These are phyloP conservation scores for Scaptomyza pallida DNA, from an alignment of 1,140 invertebrate genomes.

Conservation along the genomic window DNA sequence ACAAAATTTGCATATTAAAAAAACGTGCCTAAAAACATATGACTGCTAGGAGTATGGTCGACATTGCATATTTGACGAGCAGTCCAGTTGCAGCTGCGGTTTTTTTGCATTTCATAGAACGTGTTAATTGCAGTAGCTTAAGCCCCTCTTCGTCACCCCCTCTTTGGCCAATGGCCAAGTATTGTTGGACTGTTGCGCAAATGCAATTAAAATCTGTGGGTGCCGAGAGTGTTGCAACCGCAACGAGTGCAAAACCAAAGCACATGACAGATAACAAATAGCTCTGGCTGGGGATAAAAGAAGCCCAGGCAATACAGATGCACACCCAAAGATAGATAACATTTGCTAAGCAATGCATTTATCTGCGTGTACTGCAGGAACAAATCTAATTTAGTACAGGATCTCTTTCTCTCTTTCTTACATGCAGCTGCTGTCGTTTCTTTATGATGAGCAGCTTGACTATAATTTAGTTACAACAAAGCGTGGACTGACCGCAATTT, in stretches of 20 bases:
- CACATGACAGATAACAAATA: slow-evolving; percentile 63
- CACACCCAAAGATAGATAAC: slow-evolving; percentile 16
- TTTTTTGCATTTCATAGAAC: slow-evolving; percentile 38
- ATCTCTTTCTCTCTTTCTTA: slow-evolving; percentile 2
- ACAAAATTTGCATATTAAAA: slow-evolving; percentile 12
- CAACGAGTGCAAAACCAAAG: slow-evolving; percentile 22
- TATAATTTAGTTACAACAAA: slow-evolving; percentile 26
- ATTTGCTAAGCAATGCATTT: slow-evolving; percentile 30
- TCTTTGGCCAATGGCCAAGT: not conserved
- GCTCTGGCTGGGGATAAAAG: slow-evolving; percentile 6
- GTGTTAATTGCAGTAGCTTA: slow-evolving; percentile 66
- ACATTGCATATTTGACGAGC: slow-evolving; percentile 57
- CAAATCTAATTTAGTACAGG: slow-evolving; percentile 65
- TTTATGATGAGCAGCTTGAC: slow-evolving; percentile 28
- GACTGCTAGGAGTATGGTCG: not conserved
- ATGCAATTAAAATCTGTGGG: slow-evolving; percentile 75
- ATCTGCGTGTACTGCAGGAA: slow-evolving; percentile 28
- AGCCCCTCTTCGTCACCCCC: slow-evolving; percentile 14
- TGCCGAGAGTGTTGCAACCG: slow-evolving; percentile 43
- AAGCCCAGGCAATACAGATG: not conserved
- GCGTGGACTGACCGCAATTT: slow-evolving; percentile 12
- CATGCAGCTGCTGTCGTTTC: slow-evolving; percentile 5
- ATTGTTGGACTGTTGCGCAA: slow-evolving; percentile 47
- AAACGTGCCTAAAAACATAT: not conserved
- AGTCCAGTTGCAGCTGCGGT: slow-evolving; percentile 42